Evolutionary conservation across 2,113 vertebrate genomes (phyloP).

Genomic region (Canis aureus): DNA sequence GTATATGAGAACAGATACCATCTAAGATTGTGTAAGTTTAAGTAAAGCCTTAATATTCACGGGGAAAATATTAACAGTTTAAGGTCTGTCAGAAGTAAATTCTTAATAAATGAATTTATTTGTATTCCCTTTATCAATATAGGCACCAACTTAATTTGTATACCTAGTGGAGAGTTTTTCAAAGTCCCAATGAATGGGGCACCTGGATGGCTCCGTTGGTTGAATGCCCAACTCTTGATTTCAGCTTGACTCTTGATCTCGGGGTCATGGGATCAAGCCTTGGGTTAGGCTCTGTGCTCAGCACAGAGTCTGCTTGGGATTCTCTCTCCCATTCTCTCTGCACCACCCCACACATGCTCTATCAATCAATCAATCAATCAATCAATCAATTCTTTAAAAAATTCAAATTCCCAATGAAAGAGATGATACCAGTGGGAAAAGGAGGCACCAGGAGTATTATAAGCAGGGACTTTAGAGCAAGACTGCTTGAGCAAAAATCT

Average conservation of each 20-base stretch:
- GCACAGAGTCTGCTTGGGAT: background rate
- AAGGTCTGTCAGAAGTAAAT: background rate
- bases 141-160: conserved; percentile 7
- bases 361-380: background rate
- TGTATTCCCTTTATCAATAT: conserved; percentile 24
- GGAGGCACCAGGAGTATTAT: background rate
- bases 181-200: background rate
- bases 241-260: background rate
- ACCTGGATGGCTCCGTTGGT: background rate
- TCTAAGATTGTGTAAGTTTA: background rate
- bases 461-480: background rate
- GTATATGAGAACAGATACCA: background rate
- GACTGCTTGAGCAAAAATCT: background rate
- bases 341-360: background rate
- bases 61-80: background rate
- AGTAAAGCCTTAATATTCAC: background rate
- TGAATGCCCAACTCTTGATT: background rate
- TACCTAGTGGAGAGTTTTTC: background rate
- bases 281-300: background rate
- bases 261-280: background rate
- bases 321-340: background rate
- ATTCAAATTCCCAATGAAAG: background rate
- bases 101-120: conserved; percentile 31
- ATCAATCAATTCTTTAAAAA: background rate
- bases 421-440: background rate